Evolutionary conservation across 1,140 invertebrate genomes (phyloP).

Genomic region (Drosophila murphyi): DNA sequence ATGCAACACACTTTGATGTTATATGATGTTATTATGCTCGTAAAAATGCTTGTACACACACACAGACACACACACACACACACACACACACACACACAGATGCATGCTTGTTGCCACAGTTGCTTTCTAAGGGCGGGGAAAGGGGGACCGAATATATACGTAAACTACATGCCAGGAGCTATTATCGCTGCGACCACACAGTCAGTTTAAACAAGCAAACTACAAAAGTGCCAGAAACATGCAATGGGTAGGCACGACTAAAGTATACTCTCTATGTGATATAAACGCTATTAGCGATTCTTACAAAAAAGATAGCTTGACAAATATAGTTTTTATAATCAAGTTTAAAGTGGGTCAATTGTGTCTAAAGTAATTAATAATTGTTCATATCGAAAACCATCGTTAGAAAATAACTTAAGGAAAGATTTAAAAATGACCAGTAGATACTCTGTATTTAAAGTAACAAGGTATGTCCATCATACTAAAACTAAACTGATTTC

Average conservation of each 20-base stretch:
- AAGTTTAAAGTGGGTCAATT: too few species aligned
- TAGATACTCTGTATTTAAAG: too few species aligned
- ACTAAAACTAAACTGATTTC: too few species aligned
- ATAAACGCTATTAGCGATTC: too few species aligned
- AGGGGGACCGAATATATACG: conserved; percentile 11
- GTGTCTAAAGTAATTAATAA: too few species aligned
- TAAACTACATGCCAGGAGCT: conserved; percentile 52
- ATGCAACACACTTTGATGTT: conserved; percentile 66
- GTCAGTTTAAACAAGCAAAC: conserved; percentile 36
- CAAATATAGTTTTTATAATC: too few species aligned
- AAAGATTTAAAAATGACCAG: too few species aligned
- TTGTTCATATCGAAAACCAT: too few species aligned
- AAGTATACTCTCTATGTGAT: not conserved
- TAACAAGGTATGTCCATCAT: too few species aligned
- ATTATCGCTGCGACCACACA: conserved; percentile 49
- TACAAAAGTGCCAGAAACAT: not conserved
- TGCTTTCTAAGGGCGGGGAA: not conserved
- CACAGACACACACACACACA: conserved; percentile 26
- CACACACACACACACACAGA: not conserved
- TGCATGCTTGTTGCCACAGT: conserved; percentile 19
- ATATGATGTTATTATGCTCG: conserved; percentile 77
- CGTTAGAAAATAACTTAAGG: too few species aligned
- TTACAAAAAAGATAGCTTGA: too few species aligned
- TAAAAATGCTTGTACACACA: conserved; percentile 71
- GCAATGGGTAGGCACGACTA: not conserved